Percentiles rank a stretch among this genome's conserved stretches.
phyloP scores from a whole-genome alignment of 2,888 invertebrate genomes.

The Hecatera dysodea region DNA sequence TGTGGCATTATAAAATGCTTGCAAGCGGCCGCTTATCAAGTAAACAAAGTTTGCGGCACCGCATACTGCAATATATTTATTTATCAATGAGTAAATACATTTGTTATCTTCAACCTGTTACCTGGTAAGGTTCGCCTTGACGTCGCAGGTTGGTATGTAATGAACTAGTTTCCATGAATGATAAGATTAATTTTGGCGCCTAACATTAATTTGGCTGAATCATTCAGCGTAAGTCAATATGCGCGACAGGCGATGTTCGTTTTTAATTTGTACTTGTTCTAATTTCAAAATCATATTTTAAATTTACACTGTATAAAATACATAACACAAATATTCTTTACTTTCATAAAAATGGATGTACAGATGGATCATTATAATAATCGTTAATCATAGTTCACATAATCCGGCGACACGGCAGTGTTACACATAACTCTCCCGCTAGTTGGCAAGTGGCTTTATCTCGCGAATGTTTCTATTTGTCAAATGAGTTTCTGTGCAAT shows the following conservation, averaged over 20 bases:
- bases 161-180: slow-evolving; percentile 81
- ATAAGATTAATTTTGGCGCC: slow-evolving; percentile 84
- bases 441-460: slow-evolving; percentile 49
- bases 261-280: slow-evolving; percentile 12
- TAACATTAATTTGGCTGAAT: slow-evolving; percentile 64
- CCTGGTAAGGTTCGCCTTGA: slow-evolving; percentile 73
- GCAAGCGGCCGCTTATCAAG: slow-evolving; percentile 66
- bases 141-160: slow-evolving; percentile 71
- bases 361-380: slow-evolving; percentile 11
- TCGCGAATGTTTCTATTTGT: slow-evolving; percentile 35
- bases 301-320: neutral
- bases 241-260: slow-evolving; percentile 4
- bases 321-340: neutral
- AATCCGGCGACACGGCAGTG: slow-evolving; percentile 37
- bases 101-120: slow-evolving; percentile 75
- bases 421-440: slow-evolving; percentile 30
- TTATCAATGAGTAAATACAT: slow-evolving; percentile 74
- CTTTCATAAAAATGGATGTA: neutral
- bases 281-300: neutral
- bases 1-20: slow-evolving; percentile 40
- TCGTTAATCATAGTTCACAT: slow-evolving; percentile 30
- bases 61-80: slow-evolving; percentile 70
- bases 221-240: slow-evolving; percentile 51
- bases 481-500: slow-evolving; percentile 43
- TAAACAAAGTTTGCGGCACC: slow-evolving; percentile 72